These are phyloP conservation scores for Drosophila lini DNA, from an alignment of 1,140 invertebrate species.

Conservation along the genomic window DNA sequence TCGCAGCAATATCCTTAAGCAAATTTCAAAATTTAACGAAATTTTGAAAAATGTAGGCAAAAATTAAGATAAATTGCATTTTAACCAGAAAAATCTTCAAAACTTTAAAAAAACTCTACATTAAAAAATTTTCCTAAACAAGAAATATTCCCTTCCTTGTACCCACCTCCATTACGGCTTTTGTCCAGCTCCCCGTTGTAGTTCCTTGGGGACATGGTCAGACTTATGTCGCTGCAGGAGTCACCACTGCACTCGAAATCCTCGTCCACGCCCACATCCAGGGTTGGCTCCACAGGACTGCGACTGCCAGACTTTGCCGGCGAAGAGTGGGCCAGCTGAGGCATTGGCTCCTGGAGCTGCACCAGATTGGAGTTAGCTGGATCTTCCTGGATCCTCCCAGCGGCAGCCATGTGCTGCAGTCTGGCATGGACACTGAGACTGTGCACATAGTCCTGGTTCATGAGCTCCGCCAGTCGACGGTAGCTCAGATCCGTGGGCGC, in stretches of 20 bases:
- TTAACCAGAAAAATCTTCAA: not conserved
- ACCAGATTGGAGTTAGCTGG: conserved; percentile 11
- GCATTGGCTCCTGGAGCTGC: conserved; percentile 28
- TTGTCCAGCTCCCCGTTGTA: conserved; percentile 76
- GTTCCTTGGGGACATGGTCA: conserved; percentile 80
- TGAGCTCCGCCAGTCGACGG: conserved; percentile 70
- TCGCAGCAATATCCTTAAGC: accelerated
- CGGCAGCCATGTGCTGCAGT: conserved; percentile 66
- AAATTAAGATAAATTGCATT: not conserved
- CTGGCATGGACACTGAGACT: conserved; percentile 69
- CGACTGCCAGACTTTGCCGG: conserved; percentile 55
- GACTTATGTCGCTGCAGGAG: conserved; percentile 81
- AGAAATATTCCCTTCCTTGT: not conserved
- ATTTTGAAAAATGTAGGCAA: not conserved
- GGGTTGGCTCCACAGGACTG: conserved; percentile 57
- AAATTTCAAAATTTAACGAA: not conserved
- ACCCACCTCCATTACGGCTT: conserved; percentile 74
- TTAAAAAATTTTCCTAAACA: not conserved
- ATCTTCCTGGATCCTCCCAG: conserved; percentile 53
- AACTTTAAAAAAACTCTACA: not conserved
- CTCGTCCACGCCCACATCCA: conserved; percentile 79
- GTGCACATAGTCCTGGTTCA: conserved; percentile 76
- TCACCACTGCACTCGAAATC: conserved; percentile 81
- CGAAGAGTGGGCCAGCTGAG: conserved; percentile 40
- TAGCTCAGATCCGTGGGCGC: conserved; percentile 62